A percentile compares a stretch with the other conserved stretches of the same genome.
These are phyloP conservation scores for Scaptomyza graminum DNA, from an alignment of 1,140 invertebrate species.

Conservation along the genomic window DNA sequence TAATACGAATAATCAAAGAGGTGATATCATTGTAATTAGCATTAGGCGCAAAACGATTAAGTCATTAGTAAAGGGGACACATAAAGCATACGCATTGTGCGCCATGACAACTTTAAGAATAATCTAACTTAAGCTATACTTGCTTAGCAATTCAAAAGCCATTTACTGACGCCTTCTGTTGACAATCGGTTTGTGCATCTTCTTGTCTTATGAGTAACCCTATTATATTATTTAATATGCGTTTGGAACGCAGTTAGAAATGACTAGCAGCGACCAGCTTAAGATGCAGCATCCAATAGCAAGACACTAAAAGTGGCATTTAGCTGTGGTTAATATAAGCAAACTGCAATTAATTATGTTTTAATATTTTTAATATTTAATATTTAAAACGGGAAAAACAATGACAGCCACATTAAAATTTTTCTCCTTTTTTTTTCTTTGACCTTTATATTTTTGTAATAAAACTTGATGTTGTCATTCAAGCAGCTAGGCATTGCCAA, in stretches of 20 bases:
- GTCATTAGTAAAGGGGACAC: slow-evolving; percentile 45
- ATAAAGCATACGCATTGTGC: slow-evolving; percentile 6
- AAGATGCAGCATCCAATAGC: slow-evolving; percentile 39
- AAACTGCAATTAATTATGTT: no score
- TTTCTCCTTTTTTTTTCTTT: not conserved
- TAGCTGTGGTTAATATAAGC: no score
- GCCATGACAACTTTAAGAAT: slow-evolving; percentile 4
- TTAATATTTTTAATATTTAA: no score
- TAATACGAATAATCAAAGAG: no score
- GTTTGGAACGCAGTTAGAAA: slow-evolving; percentile 45
- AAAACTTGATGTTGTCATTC: not conserved
- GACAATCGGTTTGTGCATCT: slow-evolving; percentile 27
- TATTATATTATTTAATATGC: slow-evolving; percentile 67
- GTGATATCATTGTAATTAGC: slow-evolving; percentile 50
- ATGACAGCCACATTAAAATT: no score
- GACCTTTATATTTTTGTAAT: not conserved
- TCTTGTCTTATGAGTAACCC: slow-evolving; percentile 69
- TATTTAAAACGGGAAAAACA: no score
- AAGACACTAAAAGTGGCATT: not conserved
- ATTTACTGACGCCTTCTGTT: slow-evolving; percentile 3
- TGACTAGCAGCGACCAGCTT: slow-evolving; percentile 48
- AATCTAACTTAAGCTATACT: not conserved
- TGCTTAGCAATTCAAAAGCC: slow-evolving; percentile 25
- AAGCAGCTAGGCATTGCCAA: slow-evolving; percentile 13
- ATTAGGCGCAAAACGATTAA: slow-evolving; percentile 18